Conservation (phyloP, 2,797 vertebrate genomes). For the Erithacus rubecula region DNA sequence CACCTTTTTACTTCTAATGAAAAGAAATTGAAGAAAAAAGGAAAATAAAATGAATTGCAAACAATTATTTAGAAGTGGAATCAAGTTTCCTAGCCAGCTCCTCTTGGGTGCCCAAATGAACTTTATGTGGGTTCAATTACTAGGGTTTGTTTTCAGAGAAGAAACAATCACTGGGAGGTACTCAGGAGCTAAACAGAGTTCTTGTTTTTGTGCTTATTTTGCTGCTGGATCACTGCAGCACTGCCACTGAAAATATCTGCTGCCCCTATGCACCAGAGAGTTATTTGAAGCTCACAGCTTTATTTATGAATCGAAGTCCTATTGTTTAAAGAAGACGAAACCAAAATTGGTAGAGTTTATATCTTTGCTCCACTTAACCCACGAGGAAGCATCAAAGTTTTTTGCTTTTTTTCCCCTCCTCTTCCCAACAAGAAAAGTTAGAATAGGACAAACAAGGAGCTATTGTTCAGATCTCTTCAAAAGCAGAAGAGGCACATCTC, state of each 20-base stretch:
- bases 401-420: not conserved
- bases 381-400: not conserved
- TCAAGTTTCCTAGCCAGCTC: not conserved
- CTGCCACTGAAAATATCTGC: not conserved
- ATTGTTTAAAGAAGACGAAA: not conserved
- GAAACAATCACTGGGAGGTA: not conserved
- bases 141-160: not conserved
- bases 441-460: not conserved
- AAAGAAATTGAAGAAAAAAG: not conserved
- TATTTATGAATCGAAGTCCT: not conserved
- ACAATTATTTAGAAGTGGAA: not conserved
- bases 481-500: not conserved
- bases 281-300: not conserved
- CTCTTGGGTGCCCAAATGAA: not conserved
- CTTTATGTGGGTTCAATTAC: not conserved
- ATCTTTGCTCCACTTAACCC: not conserved
- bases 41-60: not conserved
- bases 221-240: not conserved
- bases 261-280: not conserved
- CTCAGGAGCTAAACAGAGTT: not conserved
- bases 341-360: not conserved
- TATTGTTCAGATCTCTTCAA: constrained; percentile 18
- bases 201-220: not conserved
- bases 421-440: not conserved
- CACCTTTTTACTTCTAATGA: not conserved